Evolutionary conservation across 2,797 vertebrate genomes (phyloP), one percentile per base, ranked within the genome.

Genomic region (Craterocephalus amniculus): DNA sequence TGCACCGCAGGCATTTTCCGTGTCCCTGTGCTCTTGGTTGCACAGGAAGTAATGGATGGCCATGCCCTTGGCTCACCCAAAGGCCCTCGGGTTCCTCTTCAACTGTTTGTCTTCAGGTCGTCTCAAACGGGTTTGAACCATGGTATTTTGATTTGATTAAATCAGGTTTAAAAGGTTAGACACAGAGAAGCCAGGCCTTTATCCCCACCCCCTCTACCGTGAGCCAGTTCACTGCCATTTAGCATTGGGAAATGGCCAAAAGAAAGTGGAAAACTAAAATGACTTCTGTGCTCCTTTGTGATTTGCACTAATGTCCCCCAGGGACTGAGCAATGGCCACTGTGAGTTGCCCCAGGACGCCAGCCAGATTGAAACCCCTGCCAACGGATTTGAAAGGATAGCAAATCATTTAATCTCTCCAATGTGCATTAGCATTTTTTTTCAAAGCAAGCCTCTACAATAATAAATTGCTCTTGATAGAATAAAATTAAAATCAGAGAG

Each of bases 351-450:
- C 80, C 73, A 89, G 89, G 92, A 93, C 13, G 75, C 70, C 57
- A 63, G 91, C 89, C 91, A 94, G 89, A 94, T 88, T 89, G 88
- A 94, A 91, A 91, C 76, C 84, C 88, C 90, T 94, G 94, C 92
- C 92, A 93, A 90, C 78, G 85, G 70, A 88, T 91, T 88, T 93
- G 88, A 94, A 93, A 94, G 90, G 90, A 92, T 86, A 87, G 90
- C 91, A 93, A 94, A 94, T 92, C 84, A 93, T 92, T 94, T 93
- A 91, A 92, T 91, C 76, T 87, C 83, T 64, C 74, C 78, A 78
- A 89, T 81, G 84, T 86, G 80, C 87, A 93, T 94, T 94, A 93
- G 89, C 89, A 92, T 93, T 93, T 92, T 90, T 80, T 76, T 74
- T 63, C 75, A 67, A 35, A 63, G 79, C 82, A 84, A 83, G 72